These are phyloP conservation scores for Oreonectes daqikongensis DNA, from an alignment of 2,797 vertebrate genomes.

Conservation along the genomic window DNA sequence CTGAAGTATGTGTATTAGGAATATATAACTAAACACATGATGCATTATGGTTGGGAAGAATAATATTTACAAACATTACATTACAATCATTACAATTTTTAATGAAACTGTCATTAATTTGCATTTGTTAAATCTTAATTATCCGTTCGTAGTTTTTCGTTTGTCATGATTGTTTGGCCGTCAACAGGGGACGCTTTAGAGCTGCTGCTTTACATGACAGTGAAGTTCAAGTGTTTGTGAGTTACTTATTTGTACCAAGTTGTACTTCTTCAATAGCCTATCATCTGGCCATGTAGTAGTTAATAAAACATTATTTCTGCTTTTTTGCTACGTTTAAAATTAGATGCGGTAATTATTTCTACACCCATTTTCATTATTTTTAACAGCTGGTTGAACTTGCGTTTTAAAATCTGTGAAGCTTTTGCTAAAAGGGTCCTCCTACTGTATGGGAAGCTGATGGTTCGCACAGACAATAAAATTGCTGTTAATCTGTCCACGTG, in stretches of 20 bases:
- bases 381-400: too few relatives aligned
- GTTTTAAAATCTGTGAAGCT: too few relatives aligned
- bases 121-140: background rate
- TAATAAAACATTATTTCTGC: too few relatives aligned
- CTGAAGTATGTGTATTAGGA: conserved; percentile 17
- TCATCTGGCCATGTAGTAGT: background rate
- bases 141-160: background rate
- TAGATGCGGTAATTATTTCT: background rate
- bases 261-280: background rate
- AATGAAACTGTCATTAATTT: background rate
- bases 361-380: too few relatives aligned
- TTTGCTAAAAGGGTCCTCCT: too few relatives aligned
- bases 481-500: background rate
- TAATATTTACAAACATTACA: background rate
- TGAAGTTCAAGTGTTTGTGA: background rate
- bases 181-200: conserved; percentile 45
- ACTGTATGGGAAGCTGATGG: background rate
- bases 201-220: background rate
- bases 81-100: too few relatives aligned
- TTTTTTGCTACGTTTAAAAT: background rate
- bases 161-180: conserved; percentile 1
- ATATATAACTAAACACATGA: conserved; percentile 6
- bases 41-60: background rate
- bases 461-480: background rate
- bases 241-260: background rate